Conservation (phyloP, 2,113 vertebrate genomes). For the Lamprologus speciosus region DNA sequence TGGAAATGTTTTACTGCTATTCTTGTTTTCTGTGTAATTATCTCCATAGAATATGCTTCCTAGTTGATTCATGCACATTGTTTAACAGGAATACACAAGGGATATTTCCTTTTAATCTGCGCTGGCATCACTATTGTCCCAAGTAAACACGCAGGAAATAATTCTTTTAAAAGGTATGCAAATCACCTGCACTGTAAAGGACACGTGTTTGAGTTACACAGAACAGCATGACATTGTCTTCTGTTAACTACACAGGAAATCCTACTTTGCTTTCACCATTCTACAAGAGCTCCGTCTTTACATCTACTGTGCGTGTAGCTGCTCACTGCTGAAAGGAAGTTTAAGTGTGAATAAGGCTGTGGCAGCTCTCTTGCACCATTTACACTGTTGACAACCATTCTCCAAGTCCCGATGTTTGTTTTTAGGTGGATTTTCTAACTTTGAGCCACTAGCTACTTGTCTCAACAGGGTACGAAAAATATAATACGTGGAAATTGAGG, state of each 20-base stretch:
- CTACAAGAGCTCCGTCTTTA: background rate
- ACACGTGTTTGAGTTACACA: background rate
- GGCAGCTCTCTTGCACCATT: background rate
- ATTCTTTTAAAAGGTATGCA: background rate
- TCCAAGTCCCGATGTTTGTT: background rate
- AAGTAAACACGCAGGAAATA: background rate
- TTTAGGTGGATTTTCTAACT: background rate
- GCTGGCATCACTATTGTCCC: background rate
- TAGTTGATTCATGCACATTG: background rate
- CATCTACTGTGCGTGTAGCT: background rate
- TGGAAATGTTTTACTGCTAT: background rate
- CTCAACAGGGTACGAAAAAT: background rate
- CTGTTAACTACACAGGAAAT: slow-evolving; percentile 1
- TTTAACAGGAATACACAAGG: background rate
- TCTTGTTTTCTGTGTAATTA: background rate
- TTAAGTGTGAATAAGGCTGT: background rate
- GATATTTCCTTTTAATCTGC: background rate
- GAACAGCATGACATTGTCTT: background rate
- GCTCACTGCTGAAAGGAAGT: background rate
- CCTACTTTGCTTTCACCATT: background rate
- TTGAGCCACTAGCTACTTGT: background rate
- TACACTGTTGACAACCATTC: background rate
- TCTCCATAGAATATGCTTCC: slow-evolving; percentile 12
- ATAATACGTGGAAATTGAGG: background rate
- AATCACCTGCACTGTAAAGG: background rate